These are phyloP conservation scores for Lagodon rhomboides DNA, from an alignment of 2,797 vertebrate genomes.

Conservation along the genomic window DNA sequence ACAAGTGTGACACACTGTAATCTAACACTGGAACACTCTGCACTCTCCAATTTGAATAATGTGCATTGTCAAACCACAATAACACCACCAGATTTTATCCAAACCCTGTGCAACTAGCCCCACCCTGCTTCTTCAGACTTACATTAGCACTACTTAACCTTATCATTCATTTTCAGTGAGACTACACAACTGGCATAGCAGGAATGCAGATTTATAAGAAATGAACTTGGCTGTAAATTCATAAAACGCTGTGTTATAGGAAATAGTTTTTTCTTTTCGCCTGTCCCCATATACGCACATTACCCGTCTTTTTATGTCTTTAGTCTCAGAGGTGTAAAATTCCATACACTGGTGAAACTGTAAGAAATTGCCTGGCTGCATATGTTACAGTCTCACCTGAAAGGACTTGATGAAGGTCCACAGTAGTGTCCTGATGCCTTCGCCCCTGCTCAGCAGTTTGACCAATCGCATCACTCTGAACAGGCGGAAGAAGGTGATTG, in stretches of 20 bases:
- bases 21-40: neutral
- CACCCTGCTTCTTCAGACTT: neutral
- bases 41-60: too few species aligned
- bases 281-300: too few species aligned
- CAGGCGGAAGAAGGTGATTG: constrained; percentile 99
- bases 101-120: neutral
- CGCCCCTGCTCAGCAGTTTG: constrained; percentile 97
- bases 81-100: neutral
- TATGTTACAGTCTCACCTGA: constrained; percentile 87
- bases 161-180: neutral
- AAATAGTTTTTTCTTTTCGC: too few species aligned
- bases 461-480: constrained; percentile 99
- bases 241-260: too few species aligned
- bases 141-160: neutral
- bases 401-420: constrained; percentile 99
- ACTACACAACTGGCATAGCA: too few species aligned
- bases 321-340: neutral
- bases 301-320: too few species aligned
- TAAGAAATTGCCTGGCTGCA: neutral
- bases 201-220: too few species aligned
- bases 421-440: constrained; percentile 96
- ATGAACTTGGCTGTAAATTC: neutral
- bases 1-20: neutral
- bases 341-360: neutral
- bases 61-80: too few species aligned